Base-by-base conservation (phyloP, 2,113 vertebrate genomes). In the Tetrax tetrax region DNA sequence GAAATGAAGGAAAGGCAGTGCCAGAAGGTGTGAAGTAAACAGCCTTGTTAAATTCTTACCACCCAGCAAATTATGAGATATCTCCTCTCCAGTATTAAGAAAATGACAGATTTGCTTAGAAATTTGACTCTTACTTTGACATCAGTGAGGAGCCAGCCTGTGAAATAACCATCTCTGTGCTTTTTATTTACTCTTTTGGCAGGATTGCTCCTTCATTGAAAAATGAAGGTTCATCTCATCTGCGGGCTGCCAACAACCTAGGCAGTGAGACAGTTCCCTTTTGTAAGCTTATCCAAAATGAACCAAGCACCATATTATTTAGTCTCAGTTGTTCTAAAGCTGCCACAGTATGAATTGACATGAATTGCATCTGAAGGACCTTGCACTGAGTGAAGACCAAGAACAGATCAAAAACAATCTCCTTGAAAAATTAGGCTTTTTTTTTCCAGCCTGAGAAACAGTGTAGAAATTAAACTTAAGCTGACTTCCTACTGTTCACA, bases 401-500 rank as follows among this genome's bases (percentile, higher is more conserved):
- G 70, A 72, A 13, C 38, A 81, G 54, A 66, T 93, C 86, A 78
- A 57, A 75, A 71, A 8, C 29, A 50, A 63, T 60, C 33, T 71
- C 83, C 54, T 68, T 74, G 88, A 74, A 87, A 76, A 90, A 71
- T 87, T 35, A 72, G 29, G 33, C 27, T 24, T 47, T 74, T 72
- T 24, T 47, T 77, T 60, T 66, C n/a, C 27, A 48, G 89, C 64
- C 50, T 85, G 76, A 90, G 64, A 66, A 70, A 75, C 65, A 87
- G 38, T 12, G 31, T 68, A 35, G 61, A 82, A 69, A 77, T 43
- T 76, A 69, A 83, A 85, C 93, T 77, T 51, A 78, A 90, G 95
- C 84, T 83, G 95, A 70, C 63, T 90, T 66, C 96, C 97, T 61
- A 61, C 96, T 83, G 93, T 47, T 97, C 68, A 45, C 21, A 4